Conservation (phyloP, 2,113 vertebrate species). For the Gnathonemus longibarbis region DNA sequence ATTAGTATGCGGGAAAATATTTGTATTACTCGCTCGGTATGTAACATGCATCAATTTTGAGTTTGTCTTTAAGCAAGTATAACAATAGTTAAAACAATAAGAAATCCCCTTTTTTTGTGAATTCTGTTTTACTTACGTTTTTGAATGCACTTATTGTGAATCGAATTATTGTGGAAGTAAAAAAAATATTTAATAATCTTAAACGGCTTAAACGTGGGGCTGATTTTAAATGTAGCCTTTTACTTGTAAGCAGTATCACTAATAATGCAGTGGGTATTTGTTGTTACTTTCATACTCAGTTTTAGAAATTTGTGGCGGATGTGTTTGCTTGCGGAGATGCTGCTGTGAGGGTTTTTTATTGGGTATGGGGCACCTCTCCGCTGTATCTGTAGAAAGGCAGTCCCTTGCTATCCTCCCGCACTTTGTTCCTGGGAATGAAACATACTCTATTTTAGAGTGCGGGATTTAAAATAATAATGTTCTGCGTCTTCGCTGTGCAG, state of each 20-base stretch:
- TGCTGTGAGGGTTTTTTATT: background rate
- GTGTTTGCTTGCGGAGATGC: background rate
- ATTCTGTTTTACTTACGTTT: background rate
- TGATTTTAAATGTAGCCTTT: background rate
- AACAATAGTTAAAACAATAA: background rate
- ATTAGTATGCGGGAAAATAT: background rate
- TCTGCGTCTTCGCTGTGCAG: conserved; percentile 45
- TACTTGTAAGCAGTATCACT: background rate
- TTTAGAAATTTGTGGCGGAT: background rate
- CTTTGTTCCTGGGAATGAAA: background rate
- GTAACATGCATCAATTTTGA: background rate
- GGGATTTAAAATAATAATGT: background rate
- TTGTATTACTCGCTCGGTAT: background rate
- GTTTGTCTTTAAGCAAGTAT: background rate
- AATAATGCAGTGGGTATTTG: background rate
- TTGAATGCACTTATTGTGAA: background rate
- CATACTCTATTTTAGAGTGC: background rate
- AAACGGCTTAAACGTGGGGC: background rate
- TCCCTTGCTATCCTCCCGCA: background rate
- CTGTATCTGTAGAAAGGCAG: background rate
- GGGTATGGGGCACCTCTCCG: background rate
- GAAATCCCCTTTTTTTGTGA: background rate
- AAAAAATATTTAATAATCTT: background rate
- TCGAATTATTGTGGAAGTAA: background rate
- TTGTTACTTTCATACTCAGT: background rate